Evolutionary conservation across 2,113 vertebrate genomes (phyloP).

Genomic region (Tetraodon nigroviridis): DNA sequence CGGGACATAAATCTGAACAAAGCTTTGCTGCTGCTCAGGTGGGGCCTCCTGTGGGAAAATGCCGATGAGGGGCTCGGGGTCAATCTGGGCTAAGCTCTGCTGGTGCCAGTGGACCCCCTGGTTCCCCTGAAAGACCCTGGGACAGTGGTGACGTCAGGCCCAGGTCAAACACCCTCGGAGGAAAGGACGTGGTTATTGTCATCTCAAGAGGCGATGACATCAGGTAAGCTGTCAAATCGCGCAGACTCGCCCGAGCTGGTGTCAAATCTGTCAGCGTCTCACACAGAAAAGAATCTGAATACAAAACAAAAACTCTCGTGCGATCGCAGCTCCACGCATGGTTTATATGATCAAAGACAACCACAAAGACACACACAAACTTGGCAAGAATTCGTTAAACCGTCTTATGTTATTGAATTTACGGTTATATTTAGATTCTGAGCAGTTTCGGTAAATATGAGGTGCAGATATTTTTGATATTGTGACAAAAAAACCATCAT

Average conservation of each 20-base stretch:
- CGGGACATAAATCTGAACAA: conserved; percentile 61
- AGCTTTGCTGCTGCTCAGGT: conserved; percentile 46
- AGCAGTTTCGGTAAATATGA: too few species aligned
- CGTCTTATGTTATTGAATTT: too few species aligned
- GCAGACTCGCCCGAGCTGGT: not conserved
- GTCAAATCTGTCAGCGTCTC: not conserved
- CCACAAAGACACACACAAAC: too few species aligned
- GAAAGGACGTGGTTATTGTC: not conserved
- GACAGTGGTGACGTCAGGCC: conserved; percentile 21
- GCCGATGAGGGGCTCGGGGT: conserved; percentile 61
- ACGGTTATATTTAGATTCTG: too few species aligned
- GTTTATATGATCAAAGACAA: too few species aligned
- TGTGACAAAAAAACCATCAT: too few species aligned
- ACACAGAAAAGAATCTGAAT: too few species aligned
- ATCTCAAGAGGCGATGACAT: not conserved
- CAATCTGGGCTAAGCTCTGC: conserved; percentile 66
- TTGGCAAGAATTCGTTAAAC: too few species aligned
- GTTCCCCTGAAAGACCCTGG: conserved; percentile 26
- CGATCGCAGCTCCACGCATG: too few species aligned
- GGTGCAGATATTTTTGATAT: too few species aligned
- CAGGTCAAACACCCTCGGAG: conserved; percentile 26
- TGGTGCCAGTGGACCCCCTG: conserved; percentile 59
- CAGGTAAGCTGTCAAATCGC: not conserved
- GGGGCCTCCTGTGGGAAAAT: conserved; percentile 61
- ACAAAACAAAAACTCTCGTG: too few species aligned